A percentile compares a stretch with the other conserved stretches of the same genome.
phyloP scores from a whole-genome alignment of 2,113 vertebrate species.

The Phoenicopterus ruber region DNA sequence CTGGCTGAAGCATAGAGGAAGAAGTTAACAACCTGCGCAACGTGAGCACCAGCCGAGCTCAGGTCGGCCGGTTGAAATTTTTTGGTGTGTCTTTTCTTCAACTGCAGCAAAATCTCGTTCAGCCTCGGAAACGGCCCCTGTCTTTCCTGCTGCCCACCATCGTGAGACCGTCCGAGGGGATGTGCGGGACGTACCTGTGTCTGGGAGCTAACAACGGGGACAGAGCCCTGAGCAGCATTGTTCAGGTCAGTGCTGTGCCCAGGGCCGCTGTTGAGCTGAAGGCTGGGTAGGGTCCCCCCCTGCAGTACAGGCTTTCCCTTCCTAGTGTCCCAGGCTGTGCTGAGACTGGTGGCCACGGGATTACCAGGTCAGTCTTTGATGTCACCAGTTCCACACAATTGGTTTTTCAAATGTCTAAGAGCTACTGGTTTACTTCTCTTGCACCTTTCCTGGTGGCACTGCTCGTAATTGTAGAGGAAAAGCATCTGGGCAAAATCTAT shows the following conservation, averaged over 20 bases:
- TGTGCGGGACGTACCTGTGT: constrained; percentile 92
- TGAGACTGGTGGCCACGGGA: neutral
- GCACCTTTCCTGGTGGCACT: neutral
- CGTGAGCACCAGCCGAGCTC: neutral
- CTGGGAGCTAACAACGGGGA: constrained; percentile 88
- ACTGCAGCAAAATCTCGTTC: constrained; percentile 81
- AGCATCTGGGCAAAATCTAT: neutral
- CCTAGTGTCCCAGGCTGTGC: neutral
- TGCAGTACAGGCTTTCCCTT: neutral
- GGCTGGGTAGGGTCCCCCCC: neutral
- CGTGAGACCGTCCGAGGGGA: constrained; percentile 85
- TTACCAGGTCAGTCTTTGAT: neutral
- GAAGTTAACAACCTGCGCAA: neutral
- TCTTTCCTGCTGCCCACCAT: constrained; percentile 93
- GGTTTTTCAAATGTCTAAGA: neutral
- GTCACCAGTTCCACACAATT: neutral
- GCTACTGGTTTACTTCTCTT: neutral
- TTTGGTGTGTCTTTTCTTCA: neutral
- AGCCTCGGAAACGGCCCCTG: constrained; percentile 86
- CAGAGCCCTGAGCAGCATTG: constrained; percentile 86
- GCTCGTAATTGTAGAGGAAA: neutral
- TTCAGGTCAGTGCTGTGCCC: constrained; percentile 76
- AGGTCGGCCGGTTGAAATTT: neutral
- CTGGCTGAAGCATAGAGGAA: neutral
- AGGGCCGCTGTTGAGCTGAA: neutral